Base-by-base conservation (phyloP, 2,797 vertebrate species). In the Sebastes flavidus region DNA sequence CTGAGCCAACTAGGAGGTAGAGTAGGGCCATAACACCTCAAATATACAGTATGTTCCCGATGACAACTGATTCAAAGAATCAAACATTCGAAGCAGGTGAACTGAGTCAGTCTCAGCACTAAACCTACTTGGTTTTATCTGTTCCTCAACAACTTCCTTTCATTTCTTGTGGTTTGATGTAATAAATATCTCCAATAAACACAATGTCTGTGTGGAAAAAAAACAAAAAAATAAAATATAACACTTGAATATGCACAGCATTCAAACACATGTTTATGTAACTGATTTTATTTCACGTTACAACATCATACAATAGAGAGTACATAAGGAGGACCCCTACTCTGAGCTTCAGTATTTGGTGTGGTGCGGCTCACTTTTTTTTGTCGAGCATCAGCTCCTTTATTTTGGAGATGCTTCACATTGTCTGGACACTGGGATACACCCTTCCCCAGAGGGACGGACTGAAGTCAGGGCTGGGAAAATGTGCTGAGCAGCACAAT, bases 401-500 rank as follows among this genome's bases (percentile, higher is more conserved):
- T 69, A 59, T 38, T 70, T 75, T 10, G 60, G 62, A 65, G 62
- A 62, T 75, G 59, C 77, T 84, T 73, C 42, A n/a, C 62, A 78
- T 82, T 81, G 81, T 87, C 66, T 84, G 81, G 81, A 81, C 77
- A 42, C 34, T 59, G 87, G 77, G 77, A 83, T 67, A 65, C 68
- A 68, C 74, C 78, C 79, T 30, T 81, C 65, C 73, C 84, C 71
- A 24, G n/a, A 80, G 80, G 52, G 83, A 78, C 62, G 5, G 73
- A 55, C 84, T 90, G 77, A 61, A 83, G 88, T 80, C 89, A 63
- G 85, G 86, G 77, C 76, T 82, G 89, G 72, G 55, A 88, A 89
- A 91, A 46, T 46, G 54, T 88, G 90, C 85, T 87, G 92, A 89
- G 91, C 78, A 86, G 65, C 85, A 87, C 78, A 86, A 85, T 88